These are phyloP conservation scores for Polypterus senegalus DNA, from an alignment of 2,113 vertebrate genomes.

Conservation along the genomic window DNA sequence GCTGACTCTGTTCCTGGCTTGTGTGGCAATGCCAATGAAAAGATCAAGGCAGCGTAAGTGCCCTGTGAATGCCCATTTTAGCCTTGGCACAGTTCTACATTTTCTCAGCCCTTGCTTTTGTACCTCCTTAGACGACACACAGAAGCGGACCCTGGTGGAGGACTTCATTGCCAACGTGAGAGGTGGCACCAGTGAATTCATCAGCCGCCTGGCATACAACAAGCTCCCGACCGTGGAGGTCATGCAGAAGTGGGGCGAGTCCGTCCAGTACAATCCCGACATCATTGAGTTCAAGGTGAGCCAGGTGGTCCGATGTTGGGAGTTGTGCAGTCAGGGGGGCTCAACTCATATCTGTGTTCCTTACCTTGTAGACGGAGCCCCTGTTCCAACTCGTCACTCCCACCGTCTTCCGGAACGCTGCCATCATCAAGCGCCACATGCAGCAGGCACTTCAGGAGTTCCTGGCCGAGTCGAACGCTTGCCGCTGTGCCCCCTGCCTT, in stretches of 20 bases:
- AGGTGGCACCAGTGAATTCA: conserved; percentile 66
- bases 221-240: conserved; percentile 57
- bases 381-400: conserved; percentile 70
- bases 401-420: conserved; percentile 46
- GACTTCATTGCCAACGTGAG: conserved; percentile 59
- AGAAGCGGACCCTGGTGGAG: conserved; percentile 43
- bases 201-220: conserved; percentile 51
- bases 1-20: too few relatives aligned
- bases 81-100: too few relatives aligned
- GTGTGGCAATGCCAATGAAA: too few relatives aligned
- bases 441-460: conserved; percentile 63
- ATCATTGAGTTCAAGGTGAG: conserved; percentile 63
- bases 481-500: conserved; percentile 65
- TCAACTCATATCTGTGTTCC: neutral
- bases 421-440: conserved; percentile 63
- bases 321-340: too few relatives aligned
- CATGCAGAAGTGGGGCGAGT: conserved; percentile 78
- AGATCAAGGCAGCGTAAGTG: too few relatives aligned
- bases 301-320: too few relatives aligned
- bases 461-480: conserved; percentile 61
- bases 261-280: conserved; percentile 71
- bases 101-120: neutral
- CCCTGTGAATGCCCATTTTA: too few relatives aligned
- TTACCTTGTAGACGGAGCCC: conserved; percentile 46
- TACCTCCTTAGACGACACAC: conserved; percentile 6